These are phyloP conservation scores for Peromyscus melanophrys DNA, from an alignment of 2,797 vertebrate species.

Conservation along the genomic window DNA sequence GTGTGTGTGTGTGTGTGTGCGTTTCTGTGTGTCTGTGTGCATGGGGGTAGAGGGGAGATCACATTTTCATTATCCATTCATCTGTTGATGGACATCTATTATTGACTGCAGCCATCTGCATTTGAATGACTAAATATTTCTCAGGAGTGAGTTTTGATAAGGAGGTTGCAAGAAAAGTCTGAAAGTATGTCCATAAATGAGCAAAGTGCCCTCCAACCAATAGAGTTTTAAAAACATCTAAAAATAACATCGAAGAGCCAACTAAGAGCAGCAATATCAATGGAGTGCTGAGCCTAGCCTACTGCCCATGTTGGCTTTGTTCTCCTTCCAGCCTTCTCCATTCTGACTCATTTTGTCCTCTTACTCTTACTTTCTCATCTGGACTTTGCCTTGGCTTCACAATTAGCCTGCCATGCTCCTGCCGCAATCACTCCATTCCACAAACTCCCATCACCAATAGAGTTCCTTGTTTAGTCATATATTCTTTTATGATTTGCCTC, in stretches of 20 bases:
- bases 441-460: not conserved
- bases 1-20: not conserved
- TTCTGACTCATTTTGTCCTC: not conserved
- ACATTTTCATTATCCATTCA: not conserved
- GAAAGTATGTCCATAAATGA: not conserved
- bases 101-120: not conserved
- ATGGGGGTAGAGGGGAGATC: not conserved
- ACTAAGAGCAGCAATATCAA: not conserved
- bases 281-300: not conserved
- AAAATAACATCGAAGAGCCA: slow-evolving; percentile 1
- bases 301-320: not conserved
- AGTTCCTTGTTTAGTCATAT: slow-evolving; percentile 11
- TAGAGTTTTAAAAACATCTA: not conserved
- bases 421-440: not conserved
- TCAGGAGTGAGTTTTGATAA: slow-evolving; percentile 34
- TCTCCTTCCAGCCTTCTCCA: slow-evolving; percentile 34
- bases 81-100: not conserved
- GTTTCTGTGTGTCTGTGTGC: no score
- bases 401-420: not conserved
- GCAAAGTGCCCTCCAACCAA: slow-evolving; percentile 20
- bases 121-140: slow-evolving; percentile 24
- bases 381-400: slow-evolving; percentile 36
- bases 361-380: not conserved
- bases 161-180: not conserved
- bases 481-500: slow-evolving; percentile 7